A percentile compares a stretch with the other conserved stretches of the same genome.
These are phyloP conservation scores for Catharus fuscescens DNA, from an alignment of 2,113 vertebrate species.

Conservation along the genomic window DNA sequence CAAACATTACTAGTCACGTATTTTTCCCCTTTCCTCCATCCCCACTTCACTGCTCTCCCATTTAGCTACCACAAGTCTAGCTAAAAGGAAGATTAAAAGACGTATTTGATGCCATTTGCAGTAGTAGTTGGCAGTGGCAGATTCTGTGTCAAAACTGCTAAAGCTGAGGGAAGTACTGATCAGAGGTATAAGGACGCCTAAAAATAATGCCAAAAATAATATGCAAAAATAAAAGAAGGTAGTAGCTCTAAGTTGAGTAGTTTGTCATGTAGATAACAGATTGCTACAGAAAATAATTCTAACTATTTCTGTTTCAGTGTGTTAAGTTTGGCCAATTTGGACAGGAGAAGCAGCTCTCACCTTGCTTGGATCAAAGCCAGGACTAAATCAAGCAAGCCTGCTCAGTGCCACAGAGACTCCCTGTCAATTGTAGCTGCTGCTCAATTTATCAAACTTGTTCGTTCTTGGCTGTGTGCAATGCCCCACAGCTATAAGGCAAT, in stretches of 20 bases:
- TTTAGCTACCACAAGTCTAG: not conserved
- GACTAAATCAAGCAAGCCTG: not conserved
- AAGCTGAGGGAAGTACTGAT: not conserved
- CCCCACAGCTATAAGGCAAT: not conserved
- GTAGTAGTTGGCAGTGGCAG: not conserved
- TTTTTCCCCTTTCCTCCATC: not conserved
- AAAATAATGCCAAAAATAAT: not conserved
- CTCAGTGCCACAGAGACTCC: not conserved
- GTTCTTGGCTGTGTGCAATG: fast-evolving
- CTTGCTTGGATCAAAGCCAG: not conserved
- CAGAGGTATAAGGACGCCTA: not conserved
- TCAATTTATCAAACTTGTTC: fast-evolving
- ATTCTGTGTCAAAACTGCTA: not conserved
- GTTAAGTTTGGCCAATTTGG: not conserved
- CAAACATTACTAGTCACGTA: not conserved
- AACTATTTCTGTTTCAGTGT: not conserved
- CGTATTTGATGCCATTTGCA: not conserved
- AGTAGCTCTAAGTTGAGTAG: not conserved
- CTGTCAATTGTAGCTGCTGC: not conserved
- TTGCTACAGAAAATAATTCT: not conserved
- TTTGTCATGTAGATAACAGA: not conserved
- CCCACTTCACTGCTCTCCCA: not conserved
- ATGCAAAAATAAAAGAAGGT: not conserved
- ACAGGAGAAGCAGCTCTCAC: not conserved
- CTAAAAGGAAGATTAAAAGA: not conserved